Evolutionary conservation across 1,140 invertebrate species (phyloP), one percentile per base, ranked within the genome.

Genomic region (Dendroctonus ponderosae): DNA sequence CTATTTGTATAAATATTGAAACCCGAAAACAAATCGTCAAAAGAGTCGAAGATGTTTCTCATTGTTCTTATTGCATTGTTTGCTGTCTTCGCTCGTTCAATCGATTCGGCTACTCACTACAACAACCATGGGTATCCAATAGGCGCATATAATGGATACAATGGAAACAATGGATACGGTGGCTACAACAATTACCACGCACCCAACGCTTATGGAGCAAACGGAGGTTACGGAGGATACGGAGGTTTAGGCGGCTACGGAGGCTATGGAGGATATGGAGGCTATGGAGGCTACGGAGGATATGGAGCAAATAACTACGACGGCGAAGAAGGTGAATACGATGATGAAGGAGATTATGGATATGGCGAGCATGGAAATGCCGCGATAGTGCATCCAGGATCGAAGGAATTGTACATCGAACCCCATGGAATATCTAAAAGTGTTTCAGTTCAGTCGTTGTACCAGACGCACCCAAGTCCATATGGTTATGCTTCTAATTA

Each of bases 391-490:
- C 26, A 26, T 26, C 26, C 26, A 26, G 26, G 26, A 26, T 26
- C 26, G 1, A 26, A 26, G 3, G 26, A 26, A 26, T 26, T 26
- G 26, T 8, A 51, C 7, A 15, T 14, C 37, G 37, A 14, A 37
- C 7, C 37, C 11, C 15, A 48, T n/a, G 15, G 11, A 48, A 48
- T 14, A 26, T 26, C 49, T 5, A 7, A 7, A 26, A 51, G 26
- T 26, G 3, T 26, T 26, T 46, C 43, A 9, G 53, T 56, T 5
- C 41, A 37, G 5, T n/a, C 26, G 26, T 39, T 56, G 53, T 56
- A 40, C 53, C 53, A 56, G 39, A 56, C 53, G 5, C 53, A 56
- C 15, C 53, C 53, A 39, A 56, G 26, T 40, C 53, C 53, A 9
- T 51, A 56, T 15, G 53, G 53, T n/a, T 56, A 56, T 11, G 53